A percentile compares a stretch with the other conserved stretches of the same genome.
Evolutionary conservation across 37 sponge, comb jelly and placozoan species (phyloP).

Genomic region (Bolinopsis microptera): DNA sequence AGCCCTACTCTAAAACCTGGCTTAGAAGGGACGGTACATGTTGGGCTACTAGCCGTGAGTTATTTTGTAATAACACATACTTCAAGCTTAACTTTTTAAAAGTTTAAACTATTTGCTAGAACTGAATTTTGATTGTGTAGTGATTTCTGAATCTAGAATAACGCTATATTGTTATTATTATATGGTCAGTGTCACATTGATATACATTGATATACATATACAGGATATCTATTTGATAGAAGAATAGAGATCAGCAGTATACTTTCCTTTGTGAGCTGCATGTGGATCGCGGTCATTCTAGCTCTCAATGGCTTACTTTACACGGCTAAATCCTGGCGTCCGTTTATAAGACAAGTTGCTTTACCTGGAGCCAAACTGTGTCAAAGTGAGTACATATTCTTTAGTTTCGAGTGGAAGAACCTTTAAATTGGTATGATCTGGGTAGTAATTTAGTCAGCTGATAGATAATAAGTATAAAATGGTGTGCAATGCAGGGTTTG

Average conservation of each 20-base stretch:
- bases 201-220: too few relatives aligned
- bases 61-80: not conserved
- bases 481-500: too few relatives aligned
- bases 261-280: conserved; percentile 41
- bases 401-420: too few relatives aligned
- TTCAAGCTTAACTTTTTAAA: too few relatives aligned
- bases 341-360: conserved; percentile 3
- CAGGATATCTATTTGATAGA: not conserved
- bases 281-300: conserved; percentile 2
- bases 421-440: too few relatives aligned
- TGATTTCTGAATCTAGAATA: too few relatives aligned
- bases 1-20: not conserved
- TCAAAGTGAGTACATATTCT: not conserved
- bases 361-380: not conserved
- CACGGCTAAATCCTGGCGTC: conserved; percentile 1
- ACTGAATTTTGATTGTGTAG: too few relatives aligned
- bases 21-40: not conserved
- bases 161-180: too few relatives aligned
- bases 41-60: conserved; percentile 30
- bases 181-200: too few relatives aligned
- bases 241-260: not conserved
- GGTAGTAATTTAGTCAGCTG: too few relatives aligned
- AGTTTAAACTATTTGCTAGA: too few relatives aligned
- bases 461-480: too few relatives aligned
- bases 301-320: not conserved